Base-by-base conservation (phyloP, 2,888 invertebrate species). In the Nycteola revayana region DNA sequence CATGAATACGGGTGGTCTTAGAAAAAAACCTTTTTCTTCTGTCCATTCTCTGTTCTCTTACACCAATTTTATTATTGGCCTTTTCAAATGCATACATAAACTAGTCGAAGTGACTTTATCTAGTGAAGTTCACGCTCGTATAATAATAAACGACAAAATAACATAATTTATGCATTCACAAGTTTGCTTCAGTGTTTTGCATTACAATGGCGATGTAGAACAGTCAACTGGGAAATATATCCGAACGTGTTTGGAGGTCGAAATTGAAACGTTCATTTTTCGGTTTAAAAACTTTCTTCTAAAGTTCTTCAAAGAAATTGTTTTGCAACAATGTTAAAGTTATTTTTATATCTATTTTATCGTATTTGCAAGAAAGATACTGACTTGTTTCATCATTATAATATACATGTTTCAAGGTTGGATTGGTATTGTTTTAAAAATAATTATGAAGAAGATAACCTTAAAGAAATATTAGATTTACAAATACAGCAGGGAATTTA, bases 121-220 rank as follows among this genome's bases (percentile, higher is more conserved):
- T 37, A 35, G 25, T 36, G 28, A 49, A 42, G 50, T 39, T 41
- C 36, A 45, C 36, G 44, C 38, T 53, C 42, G 42, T 59, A 5
- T 21, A 49, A 42, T 36, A 56, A 48, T 45, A 51, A 46, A 49
- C 32, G 38, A 50, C 37, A 48, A 51, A 53, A 58, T 56, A 41
- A 52, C 34, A 45, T 60, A 67, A 66, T 62, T 64, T 66, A 65
- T 66, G 57, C 60, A 57, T 61, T 49, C 54, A 49, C 54, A 67
- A 67, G 57, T 64, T 63, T 51, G 48, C 45, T 45, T 49, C 50
- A 45, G 42, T 38, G 56, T 59, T 66, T 56, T 70, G 65, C 64
- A 71, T 70, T 54, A 65, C 60, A 66, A 62, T 60, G 35, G 36
- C 49, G 48, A 45, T 39, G 49, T 49, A 42, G 44, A 63, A 57